phyloP scores from a whole-genome alignment of 2,797 vertebrate genomes.

The Discoglossus pictus region DNA sequence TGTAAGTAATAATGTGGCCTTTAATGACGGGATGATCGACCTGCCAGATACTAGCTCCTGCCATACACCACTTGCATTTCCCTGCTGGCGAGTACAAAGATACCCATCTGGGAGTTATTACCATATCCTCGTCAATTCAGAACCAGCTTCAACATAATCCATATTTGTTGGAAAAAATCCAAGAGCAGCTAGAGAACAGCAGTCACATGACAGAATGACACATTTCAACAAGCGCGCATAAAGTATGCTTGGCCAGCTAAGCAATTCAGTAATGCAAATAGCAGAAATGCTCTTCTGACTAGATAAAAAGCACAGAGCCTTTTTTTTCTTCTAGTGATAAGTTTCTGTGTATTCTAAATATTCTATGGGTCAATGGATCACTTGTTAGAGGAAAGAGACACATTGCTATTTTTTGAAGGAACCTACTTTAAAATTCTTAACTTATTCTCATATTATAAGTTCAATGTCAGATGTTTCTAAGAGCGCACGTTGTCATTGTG shows the following conservation, averaged over 20 bases:
- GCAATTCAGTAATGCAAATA: conserved; percentile 98
- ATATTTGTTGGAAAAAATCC: conserved; percentile 99
- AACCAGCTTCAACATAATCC: conserved; percentile 99
- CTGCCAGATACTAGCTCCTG: conserved; percentile 96
- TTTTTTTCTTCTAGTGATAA: conserved; percentile 87
- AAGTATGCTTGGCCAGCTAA: conserved; percentile 96
- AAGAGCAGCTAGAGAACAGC: conserved; percentile 84
- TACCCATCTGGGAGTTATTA: conserved; percentile 98
- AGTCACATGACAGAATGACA: conserved; percentile 89
- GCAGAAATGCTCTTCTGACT: conserved; percentile 77
- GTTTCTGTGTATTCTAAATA: conserved; percentile 70
- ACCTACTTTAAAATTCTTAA: conserved; percentile 55
- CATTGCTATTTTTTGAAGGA: conserved; percentile 29
- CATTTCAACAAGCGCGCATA: conserved; percentile 84
- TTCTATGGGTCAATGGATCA: conserved; percentile 53
- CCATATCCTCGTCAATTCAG: conserved; percentile 97
- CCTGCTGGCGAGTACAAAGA: conserved; percentile 82
- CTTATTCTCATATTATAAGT: conserved; percentile 38
- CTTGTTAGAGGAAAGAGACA: conserved; percentile 30
- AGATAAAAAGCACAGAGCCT: conserved; percentile 93
- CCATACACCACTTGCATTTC: conserved; percentile 87
- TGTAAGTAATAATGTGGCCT: conserved; percentile 99
- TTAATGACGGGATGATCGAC: conserved; percentile 99
- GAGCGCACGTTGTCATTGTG: conserved; percentile 37
- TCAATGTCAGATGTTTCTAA: conserved; percentile 45